A percentile compares a stretch with the other conserved stretches of the same genome.
Evolutionary conservation across 1,140 invertebrate genomes (phyloP).

Genomic region (Lethrus apterus): DNA sequence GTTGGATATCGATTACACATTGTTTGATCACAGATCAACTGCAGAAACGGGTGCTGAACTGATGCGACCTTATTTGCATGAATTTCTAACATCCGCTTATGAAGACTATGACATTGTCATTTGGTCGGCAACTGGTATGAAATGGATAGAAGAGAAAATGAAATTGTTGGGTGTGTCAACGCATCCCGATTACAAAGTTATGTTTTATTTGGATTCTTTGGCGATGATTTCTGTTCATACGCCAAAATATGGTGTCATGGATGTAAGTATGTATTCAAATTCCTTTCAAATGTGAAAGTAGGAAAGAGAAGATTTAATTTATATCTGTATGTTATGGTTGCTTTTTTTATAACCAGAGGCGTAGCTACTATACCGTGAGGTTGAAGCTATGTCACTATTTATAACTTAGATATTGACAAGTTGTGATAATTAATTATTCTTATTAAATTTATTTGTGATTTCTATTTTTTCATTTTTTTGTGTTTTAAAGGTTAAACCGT

Average conservation of each 20-base stretch:
- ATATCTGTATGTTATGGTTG: too few relatives aligned
- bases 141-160: constrained; percentile 98
- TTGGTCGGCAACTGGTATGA: constrained; percentile 96
- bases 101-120: constrained; percentile 82
- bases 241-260: constrained; percentile 78
- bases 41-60: constrained; percentile 83
- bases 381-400: neutral
- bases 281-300: too few relatives aligned
- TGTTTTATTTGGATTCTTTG: constrained; percentile 82
- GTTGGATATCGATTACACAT: constrained; percentile 93
- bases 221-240: constrained; percentile 94
- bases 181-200: constrained; percentile 84
- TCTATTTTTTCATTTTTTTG: constrained; percentile 1
- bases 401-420: neutral
- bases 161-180: constrained; percentile 76
- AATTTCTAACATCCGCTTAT: constrained; percentile 89
- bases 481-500: constrained; percentile 77
- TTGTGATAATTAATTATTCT: constrained; percentile 6
- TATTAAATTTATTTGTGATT: constrained; percentile 1
- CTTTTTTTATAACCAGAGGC: too few relatives aligned
- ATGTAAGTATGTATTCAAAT: too few relatives aligned
- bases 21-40: constrained; percentile 90
- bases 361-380: constrained; percentile 15
- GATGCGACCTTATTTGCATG: constrained; percentile 92
- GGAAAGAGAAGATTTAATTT: too few relatives aligned